Conservation (phyloP, 2,888 invertebrate genomes). For the Patella ulyssiponensis region DNA sequence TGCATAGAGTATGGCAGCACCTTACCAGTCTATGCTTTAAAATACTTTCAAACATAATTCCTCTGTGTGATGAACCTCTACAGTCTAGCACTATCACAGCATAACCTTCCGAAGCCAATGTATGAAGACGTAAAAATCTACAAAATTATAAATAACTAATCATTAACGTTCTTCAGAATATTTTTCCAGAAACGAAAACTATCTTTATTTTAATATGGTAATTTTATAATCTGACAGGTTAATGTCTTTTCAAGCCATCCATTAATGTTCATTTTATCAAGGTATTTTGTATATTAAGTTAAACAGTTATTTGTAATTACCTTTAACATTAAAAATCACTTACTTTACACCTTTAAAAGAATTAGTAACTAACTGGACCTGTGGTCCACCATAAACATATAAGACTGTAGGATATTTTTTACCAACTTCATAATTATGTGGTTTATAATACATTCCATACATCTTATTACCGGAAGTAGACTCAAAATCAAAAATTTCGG, state of each 20-base stretch:
- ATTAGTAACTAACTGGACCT: conserved; percentile 97
- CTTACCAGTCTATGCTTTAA: conserved; percentile 86
- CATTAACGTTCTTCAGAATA: too few species aligned
- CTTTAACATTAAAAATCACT: conserved; percentile 19
- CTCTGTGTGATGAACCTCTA: conserved; percentile 93
- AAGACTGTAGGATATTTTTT: conserved; percentile 91
- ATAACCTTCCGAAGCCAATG: conserved; percentile 95
- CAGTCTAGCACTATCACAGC: conserved; percentile 96
- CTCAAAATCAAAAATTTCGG: conserved; percentile 82
- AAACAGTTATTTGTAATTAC: too few species aligned
- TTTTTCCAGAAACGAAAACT: too few species aligned
- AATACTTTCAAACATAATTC: conserved; percentile 91
- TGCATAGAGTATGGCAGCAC: background rate
- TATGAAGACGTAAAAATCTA: conserved; percentile 92
- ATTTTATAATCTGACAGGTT: too few species aligned
- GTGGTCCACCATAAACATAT: conserved; percentile 98
- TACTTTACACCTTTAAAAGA: conserved; percentile 76
- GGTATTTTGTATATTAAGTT: too few species aligned
- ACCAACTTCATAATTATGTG: conserved; percentile 74
- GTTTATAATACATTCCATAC: conserved; percentile 92
- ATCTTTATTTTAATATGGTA: too few species aligned
- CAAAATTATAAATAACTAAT: conserved; percentile 18
- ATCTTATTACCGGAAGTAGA: conserved; percentile 78
- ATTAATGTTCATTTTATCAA: too few species aligned
- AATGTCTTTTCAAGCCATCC: background rate